These are phyloP conservation scores for Cephus cinctus DNA, from an alignment of 1,140 invertebrate genomes.

Conservation along the genomic window DNA sequence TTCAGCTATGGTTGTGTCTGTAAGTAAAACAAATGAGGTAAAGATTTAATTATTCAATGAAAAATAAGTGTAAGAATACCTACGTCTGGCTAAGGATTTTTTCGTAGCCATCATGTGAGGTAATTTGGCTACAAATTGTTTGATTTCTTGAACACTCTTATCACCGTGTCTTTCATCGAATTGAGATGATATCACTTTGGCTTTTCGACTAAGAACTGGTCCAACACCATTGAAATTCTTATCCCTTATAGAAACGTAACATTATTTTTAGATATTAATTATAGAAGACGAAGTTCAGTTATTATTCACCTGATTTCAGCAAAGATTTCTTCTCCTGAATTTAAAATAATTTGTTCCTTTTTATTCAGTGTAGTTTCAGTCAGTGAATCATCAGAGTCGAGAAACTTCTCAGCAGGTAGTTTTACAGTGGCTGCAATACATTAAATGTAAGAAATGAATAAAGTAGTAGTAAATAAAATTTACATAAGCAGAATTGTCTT, in stretches of 20 bases:
- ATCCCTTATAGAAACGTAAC: slow-evolving; percentile 62
- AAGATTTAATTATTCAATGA: slow-evolving; percentile 9
- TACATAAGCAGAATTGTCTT: slow-evolving; percentile 31
- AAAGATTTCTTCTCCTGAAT: slow-evolving; percentile 89
- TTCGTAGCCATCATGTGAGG: slow-evolving; percentile 88
- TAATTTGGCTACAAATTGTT: slow-evolving; percentile 87
- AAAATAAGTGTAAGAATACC: no score
- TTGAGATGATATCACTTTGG: slow-evolving; percentile 81
- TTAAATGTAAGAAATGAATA: slow-evolving; percentile 6
- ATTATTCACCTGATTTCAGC: slow-evolving; percentile 66
- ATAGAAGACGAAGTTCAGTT: neutral
- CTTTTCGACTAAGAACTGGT: slow-evolving; percentile 80
- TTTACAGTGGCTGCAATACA: slow-evolving; percentile 81
- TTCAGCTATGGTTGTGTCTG: slow-evolving; percentile 77
- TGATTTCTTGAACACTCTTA: slow-evolving; percentile 90
- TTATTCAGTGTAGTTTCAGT: slow-evolving; percentile 64
- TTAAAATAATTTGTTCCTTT: slow-evolving; percentile 82
- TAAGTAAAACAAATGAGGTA: slow-evolving; percentile 26
- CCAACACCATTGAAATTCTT: slow-evolving; percentile 94
- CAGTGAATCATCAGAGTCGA: slow-evolving; percentile 64
- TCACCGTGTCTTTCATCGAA: slow-evolving; percentile 83
- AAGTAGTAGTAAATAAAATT: neutral
- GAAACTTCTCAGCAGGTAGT: slow-evolving; percentile 83
- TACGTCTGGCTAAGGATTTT: slow-evolving; percentile 70
- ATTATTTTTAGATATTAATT: slow-evolving; percentile 6